Conservation (phyloP, 2,797 vertebrate genomes). For the Micropoecilia bifurca region DNA sequence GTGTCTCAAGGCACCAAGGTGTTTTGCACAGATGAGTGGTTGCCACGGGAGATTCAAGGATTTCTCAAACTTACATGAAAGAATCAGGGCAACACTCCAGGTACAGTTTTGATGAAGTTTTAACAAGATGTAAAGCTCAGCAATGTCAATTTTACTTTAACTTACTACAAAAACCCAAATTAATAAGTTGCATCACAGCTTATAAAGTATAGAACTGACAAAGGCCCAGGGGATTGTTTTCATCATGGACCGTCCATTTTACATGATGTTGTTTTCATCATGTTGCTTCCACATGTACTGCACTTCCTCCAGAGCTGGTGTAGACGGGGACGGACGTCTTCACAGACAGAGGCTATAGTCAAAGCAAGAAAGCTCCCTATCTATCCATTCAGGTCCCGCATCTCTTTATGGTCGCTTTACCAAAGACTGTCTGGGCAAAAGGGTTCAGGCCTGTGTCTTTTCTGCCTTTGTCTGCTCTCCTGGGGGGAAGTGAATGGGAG, state of each 20-base stretch:
- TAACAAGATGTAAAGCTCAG: no score
- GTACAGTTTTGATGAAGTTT: no score
- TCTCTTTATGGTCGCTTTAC: conserved; percentile 76
- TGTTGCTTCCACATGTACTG: conserved; percentile 12
- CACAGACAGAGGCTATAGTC: conserved; percentile 46
- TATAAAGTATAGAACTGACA: background rate
- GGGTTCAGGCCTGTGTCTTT: conserved; percentile 76
- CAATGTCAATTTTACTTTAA: background rate
- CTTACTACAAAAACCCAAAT: background rate
- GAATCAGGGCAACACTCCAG: no score
- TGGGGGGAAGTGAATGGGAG: conserved; percentile 74
- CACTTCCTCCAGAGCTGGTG: conserved; percentile 12
- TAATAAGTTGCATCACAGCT: background rate
- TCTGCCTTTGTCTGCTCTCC: conserved; percentile 79
- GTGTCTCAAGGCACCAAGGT: no score
- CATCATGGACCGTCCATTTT: background rate
- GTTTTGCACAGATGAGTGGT: no score
- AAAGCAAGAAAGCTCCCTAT: conserved; percentile 39
- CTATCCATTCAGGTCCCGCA: conserved; percentile 64
- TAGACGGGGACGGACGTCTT: conserved; percentile 27
- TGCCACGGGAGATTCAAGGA: no score
- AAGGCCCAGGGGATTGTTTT: background rate
- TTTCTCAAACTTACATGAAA: no score
- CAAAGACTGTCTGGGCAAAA: conserved; percentile 79
- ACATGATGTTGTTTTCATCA: background rate